Evolutionary conservation across 1,140 invertebrate genomes (phyloP), one percentile per base, ranked within the genome.

Genomic region (Vanessa tameamea): DNA sequence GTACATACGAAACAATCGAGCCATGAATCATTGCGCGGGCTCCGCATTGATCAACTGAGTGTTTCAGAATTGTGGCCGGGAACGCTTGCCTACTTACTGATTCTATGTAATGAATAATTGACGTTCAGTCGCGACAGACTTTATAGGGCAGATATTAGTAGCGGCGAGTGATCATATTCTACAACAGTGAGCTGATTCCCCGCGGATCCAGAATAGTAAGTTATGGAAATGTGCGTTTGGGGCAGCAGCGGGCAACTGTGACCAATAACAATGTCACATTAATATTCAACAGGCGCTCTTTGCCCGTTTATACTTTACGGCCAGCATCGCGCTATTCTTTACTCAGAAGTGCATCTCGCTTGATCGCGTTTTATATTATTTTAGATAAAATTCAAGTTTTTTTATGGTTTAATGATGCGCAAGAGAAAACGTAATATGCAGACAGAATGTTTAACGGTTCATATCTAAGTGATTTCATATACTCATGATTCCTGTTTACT

Each of bases 221-320:
- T 92, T 92, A 92, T 91, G 90, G 87, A 89, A 92, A 92, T 91
- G 85, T 84, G 86, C 88, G 89, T 88, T 89, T 92, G 88, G 88
- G 90, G 89, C 89, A 91, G 86, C 85, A 86, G 82, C 89, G 89
- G 89, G 82, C 86, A 88, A 89, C 89, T 87, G 88, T 86, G 87
- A 86, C 88, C 89, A 91, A 92, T 92, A 92, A 92, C 89, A 91
- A 91, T 92, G 89, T 91, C 88, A 86, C 89, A 92, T 92, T 92
- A 91, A 92, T 92, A 92, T 92, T 91, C 91, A 92, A 87, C 88
- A 86, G 87, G 78, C 88, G 87, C 82, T 88, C 87, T 88, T 87
- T 87, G 85, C 85, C 79, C 87, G 88, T 82, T 81, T 83, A 81
- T 85, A 80, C 82, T 89, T 81, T 83, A 81, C 82, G 80, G 83